Evolutionary conservation across 2,888 invertebrate genomes (phyloP).

Genomic region (Lepas anatifera): DNA sequence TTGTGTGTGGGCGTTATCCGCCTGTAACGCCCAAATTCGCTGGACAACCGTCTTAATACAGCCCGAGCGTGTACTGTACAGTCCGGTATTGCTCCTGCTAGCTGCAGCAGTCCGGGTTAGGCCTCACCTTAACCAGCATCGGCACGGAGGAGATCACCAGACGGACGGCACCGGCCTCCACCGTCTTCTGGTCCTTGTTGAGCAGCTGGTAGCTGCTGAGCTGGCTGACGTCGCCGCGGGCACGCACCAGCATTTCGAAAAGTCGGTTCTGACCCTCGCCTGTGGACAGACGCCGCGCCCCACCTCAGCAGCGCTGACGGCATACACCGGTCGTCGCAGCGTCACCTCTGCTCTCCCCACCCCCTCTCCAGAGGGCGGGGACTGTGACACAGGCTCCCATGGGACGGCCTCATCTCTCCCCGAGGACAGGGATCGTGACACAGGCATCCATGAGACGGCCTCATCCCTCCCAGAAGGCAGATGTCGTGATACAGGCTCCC

Average conservation of each 20-base stretch:
- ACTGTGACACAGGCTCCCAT: too few relatives aligned
- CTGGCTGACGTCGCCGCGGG: slow-evolving; percentile 51
- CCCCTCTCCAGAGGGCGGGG: neutral
- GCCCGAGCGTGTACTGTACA: too few relatives aligned
- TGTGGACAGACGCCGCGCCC: neutral
- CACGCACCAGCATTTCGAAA: slow-evolving; percentile 42
- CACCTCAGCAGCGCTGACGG: too few relatives aligned
- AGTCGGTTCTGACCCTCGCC: slow-evolving; percentile 1
- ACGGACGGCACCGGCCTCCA: slow-evolving; percentile 38
- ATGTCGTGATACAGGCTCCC: too few relatives aligned
- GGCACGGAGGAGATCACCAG: slow-evolving; percentile 49
- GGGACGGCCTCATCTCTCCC: neutral
- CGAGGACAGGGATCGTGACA: neutral
- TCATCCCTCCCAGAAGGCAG: too few relatives aligned
- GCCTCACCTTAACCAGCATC: slow-evolving; percentile 49
- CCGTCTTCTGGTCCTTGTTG: slow-evolving; percentile 59
- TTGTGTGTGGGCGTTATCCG: too few relatives aligned
- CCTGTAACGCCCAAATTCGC: too few relatives aligned
- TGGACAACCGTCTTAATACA: too few relatives aligned
- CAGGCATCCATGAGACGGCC: too few relatives aligned
- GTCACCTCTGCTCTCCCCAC: neutral
- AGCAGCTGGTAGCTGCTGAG: slow-evolving; percentile 55
- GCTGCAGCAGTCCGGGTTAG: too few relatives aligned
- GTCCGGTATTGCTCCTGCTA: too few relatives aligned
- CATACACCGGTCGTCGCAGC: neutral